Percentiles rank a stretch among this genome's conserved stretches.
phyloP scores from a whole-genome alignment of 2,888 invertebrate species.

The Campoplex capitator region DNA sequence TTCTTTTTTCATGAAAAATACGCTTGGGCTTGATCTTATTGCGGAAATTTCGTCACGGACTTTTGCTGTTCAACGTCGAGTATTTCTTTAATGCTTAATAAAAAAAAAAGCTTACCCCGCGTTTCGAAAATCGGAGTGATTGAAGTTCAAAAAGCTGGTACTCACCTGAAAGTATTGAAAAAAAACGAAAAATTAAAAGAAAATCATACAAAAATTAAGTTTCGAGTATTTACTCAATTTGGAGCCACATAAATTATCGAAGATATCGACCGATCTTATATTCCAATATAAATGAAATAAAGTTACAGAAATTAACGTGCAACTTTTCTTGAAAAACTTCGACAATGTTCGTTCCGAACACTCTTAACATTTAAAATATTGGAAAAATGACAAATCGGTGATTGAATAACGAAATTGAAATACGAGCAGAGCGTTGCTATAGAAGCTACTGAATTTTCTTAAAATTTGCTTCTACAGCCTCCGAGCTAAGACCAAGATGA shows the following conservation, averaged over 20 bases:
- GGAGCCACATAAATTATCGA: too few species aligned
- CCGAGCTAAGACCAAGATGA: not conserved
- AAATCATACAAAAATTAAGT: not conserved
- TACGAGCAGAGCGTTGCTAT: not conserved
- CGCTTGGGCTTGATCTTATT: slow-evolving; percentile 16
- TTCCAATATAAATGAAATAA: too few species aligned
- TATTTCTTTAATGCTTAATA: not conserved
- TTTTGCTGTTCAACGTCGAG: not conserved
- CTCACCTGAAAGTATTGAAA: slow-evolving; percentile 57
- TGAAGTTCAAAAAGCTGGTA: slow-evolving; percentile 9
- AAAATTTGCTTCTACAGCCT: not conserved
- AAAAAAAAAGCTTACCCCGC: slow-evolving; percentile 46
- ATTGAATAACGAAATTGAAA: not conserved
- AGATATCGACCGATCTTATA: too few species aligned
- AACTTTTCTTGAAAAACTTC: not conserved
- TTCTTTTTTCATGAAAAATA: slow-evolving; percentile 24
- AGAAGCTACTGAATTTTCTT: not conserved
- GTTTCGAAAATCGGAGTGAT: not conserved
- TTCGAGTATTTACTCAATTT: not conserved
- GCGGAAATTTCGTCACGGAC: slow-evolving; percentile 21
- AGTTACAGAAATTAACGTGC: too few species aligned
- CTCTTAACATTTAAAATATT: not conserved
- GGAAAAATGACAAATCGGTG: not conserved
- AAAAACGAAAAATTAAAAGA: slow-evolving; percentile 16
- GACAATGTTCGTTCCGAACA: not conserved